Percentiles rank a stretch among this genome's conserved stretches.
Conservation (phyloP, 2,888 invertebrate species). For the Pyrrhopygopsis socrates region DNA sequence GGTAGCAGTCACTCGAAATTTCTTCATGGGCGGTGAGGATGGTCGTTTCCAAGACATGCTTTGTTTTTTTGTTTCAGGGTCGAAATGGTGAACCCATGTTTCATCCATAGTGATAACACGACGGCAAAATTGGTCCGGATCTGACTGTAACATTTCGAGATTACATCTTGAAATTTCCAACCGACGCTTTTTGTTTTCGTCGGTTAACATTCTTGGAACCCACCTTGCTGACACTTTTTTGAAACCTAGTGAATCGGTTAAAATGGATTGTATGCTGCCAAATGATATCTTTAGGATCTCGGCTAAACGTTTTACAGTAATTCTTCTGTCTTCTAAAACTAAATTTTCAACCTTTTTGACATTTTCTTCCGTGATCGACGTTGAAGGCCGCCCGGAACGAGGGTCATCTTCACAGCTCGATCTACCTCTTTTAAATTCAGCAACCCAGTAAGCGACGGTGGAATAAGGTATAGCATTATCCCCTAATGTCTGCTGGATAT, state of each 20-base stretch:
- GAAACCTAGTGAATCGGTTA: too few relatives aligned
- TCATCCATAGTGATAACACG: background rate
- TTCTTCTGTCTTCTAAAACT: too few relatives aligned
- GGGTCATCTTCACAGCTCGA: background rate
- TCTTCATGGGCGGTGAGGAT: background rate
- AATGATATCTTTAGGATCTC: too few relatives aligned
- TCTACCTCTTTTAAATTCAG: background rate
- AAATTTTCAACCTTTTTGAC: too few relatives aligned
- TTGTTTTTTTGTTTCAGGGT: background rate
- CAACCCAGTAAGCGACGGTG: background rate
- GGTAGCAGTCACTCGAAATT: background rate
- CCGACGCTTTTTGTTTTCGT: background rate
- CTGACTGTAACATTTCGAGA: background rate
- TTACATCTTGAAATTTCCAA: background rate
- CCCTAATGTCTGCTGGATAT: background rate
- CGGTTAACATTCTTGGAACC: background rate
- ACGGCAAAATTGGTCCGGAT: background rate
- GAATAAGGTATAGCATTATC: background rate
- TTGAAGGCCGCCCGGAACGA: too few relatives aligned
- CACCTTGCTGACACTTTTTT: background rate
- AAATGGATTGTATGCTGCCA: too few relatives aligned
- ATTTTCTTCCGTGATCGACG: too few relatives aligned
- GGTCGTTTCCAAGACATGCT: background rate
- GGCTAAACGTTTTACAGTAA: too few relatives aligned
- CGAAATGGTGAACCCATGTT: background rate